These are phyloP conservation scores for Trypoxylon attenuatum DNA, from an alignment of 2,888 invertebrate species.

Conservation along the genomic window DNA sequence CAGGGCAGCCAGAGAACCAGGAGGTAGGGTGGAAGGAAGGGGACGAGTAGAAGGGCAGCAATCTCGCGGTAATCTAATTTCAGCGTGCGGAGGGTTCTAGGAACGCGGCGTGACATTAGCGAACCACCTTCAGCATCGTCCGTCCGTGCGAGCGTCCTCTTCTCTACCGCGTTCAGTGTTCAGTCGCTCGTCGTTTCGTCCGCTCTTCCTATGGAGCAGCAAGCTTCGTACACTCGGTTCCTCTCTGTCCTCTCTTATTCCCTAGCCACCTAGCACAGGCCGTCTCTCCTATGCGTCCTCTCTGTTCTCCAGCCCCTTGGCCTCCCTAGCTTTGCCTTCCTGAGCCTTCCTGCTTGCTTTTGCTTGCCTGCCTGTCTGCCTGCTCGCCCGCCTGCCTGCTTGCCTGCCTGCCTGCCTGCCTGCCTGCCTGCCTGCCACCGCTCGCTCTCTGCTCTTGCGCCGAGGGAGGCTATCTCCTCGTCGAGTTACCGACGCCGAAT, in stretches of 20 bases:
- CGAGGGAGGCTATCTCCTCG: constrained; percentile 57
- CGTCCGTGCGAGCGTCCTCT: constrained; percentile 30
- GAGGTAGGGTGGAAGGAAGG: constrained; percentile 23
- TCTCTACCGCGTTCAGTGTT: constrained; percentile 1
- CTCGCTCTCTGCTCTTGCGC: constrained; percentile 43
- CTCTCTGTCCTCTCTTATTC: constrained; percentile 38
- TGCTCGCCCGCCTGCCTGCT: constrained; percentile 28
- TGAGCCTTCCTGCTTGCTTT: neutral
- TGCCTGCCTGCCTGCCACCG: neutral
- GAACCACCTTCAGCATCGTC: constrained; percentile 62
- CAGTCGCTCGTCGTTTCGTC: constrained; percentile 4
- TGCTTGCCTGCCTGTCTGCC: constrained; percentile 1
- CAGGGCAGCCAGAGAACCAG: constrained; percentile 14
- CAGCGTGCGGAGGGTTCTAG: constrained; percentile 71
- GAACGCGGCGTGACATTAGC: constrained; percentile 72
- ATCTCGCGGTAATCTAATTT: constrained; percentile 73
- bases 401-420: neutral
- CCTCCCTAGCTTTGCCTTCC: too few species aligned
- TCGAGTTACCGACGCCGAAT: constrained; percentile 61
- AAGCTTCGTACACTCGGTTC: too few species aligned
- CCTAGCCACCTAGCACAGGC: constrained; percentile 40
- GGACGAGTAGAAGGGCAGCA: constrained; percentile 62
- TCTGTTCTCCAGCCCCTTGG: too few species aligned
- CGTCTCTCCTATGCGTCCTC: too few species aligned
- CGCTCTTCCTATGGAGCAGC: too few species aligned